A percentile compares a stretch with the other conserved stretches of the same genome.
Evolutionary conservation across 2,113 vertebrate species (phyloP).

Genomic region (Aplodontia rufa): DNA sequence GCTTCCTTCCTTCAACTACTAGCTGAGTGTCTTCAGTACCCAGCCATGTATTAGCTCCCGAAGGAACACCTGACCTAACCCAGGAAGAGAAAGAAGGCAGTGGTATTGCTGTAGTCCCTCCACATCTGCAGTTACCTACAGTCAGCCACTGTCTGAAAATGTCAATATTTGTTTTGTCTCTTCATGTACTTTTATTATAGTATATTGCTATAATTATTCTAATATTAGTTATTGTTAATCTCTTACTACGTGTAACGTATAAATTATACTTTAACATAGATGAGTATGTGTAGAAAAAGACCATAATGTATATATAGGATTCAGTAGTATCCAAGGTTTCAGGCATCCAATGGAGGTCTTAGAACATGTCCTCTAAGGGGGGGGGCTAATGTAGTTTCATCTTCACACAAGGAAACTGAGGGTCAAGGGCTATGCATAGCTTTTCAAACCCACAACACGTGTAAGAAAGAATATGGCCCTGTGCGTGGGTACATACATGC

Average conservation of each 20-base stretch:
- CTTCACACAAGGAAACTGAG: neutral
- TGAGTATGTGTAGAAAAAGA: neutral
- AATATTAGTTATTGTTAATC: neutral
- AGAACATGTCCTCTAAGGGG: neutral
- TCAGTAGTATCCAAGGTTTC: neutral
- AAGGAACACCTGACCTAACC: neutral
- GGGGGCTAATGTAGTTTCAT: neutral
- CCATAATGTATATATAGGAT: neutral
- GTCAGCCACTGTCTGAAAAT: neutral
- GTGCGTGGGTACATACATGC: neutral
- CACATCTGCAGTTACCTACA: neutral
- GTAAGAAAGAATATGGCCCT: neutral
- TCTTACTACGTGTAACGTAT: neutral
- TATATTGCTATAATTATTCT: neutral
- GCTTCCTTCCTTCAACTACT: neutral
- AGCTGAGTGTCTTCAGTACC: neutral
- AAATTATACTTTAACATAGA: neutral
- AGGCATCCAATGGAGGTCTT: neutral
- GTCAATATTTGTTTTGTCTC: neutral
- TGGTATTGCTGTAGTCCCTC: neutral
- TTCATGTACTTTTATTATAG: neutral
- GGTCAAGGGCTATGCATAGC: neutral
- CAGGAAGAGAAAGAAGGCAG: neutral
- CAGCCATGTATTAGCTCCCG: neutral
- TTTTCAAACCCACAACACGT: neutral